Evolutionary conservation across 1,140 invertebrate genomes (phyloP), one percentile per base, ranked within the genome.

Genomic region (Nasonia vitripennis): DNA sequence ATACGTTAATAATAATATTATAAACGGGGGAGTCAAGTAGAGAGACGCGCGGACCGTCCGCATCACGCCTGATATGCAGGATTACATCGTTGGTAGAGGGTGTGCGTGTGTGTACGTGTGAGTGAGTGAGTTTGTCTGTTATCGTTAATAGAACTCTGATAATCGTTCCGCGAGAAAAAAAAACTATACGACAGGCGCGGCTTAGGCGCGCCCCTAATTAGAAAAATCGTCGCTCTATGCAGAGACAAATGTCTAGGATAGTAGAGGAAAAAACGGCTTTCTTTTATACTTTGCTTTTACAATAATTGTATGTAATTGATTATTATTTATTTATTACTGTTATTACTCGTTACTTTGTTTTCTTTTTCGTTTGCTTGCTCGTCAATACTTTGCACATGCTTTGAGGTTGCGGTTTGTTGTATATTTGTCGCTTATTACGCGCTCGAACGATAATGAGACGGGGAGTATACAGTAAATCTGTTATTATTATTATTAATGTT

Each of bases 241-340:
- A 81, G n/a, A 81, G 78, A 85, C 70, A 81, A 85, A 78, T 70
- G 82, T 41, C 48, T 80, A 85, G 79, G 84, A 86, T 86, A 86
- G 84, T 86, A 86, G 84, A 86, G 79, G 79, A 81, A 86, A 85
- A 85, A 86, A 79, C 37, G 37, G 78, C 71, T 17, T 84, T 34
- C 71, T 55, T 79, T 27, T 27, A 27, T 2, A 27, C 41, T 71
- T 71, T 71, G 10, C 31, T 34, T 71, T 31, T 20, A 27, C 9
- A 27, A 23, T 70, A 71, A 31, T 71, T n/a, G 10, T 31, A 71
- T 2, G 12, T 77, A 55, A 5, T 74, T 81, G 1, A 41, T 48
- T 48, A 23, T 14, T 74, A 37, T 71, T 27, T 37, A 37, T 5
- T 37, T 37, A 37, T 55, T 55, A 78, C 37, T 55, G 51, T 78